These are phyloP conservation scores for Drosophila prolongata DNA, from an alignment of 2,888 invertebrate genomes.

Conservation along the genomic window DNA sequence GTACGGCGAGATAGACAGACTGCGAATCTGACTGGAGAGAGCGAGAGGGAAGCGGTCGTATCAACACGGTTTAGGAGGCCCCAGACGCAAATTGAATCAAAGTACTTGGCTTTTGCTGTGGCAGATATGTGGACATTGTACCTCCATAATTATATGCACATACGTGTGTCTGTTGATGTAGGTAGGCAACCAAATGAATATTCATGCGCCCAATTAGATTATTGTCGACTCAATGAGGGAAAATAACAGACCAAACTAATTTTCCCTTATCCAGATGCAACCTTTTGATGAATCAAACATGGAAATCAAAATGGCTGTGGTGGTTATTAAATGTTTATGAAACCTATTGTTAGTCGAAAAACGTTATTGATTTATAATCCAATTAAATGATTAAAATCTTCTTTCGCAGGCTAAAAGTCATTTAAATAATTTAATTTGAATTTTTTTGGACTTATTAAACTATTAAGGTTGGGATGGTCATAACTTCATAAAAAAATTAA, in stretches of 20 bases:
- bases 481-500: too few relatives aligned
- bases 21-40: constrained; percentile 4
- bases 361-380: too few relatives aligned
- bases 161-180: constrained; percentile 21
- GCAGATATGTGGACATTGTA: constrained; percentile 40
- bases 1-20: constrained; percentile 1
- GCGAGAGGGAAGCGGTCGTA: constrained; percentile 4
- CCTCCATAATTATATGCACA: constrained; percentile 31
- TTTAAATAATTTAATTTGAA: too few relatives aligned
- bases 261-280: background rate
- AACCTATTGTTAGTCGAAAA: too few relatives aligned
- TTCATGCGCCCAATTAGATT: constrained; percentile 63
- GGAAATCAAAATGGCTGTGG: background rate
- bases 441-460: too few relatives aligned
- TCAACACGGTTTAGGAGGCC: constrained; percentile 39
- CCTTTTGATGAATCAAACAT: background rate
- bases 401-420: too few relatives aligned
- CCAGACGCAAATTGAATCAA: constrained; percentile 65
- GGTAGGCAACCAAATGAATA: constrained; percentile 48
- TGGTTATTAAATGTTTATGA: too few relatives aligned
- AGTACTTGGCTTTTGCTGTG: constrained; percentile 44
- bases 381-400: too few relatives aligned
- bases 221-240: constrained; percentile 53
- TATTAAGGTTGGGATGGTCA: too few relatives aligned
- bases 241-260: constrained; percentile 9